Percentiles rank a stretch among this genome's conserved stretches.
Conservation (phyloP, 2,888 invertebrate genomes). For the Frankliniella fusca region DNA sequence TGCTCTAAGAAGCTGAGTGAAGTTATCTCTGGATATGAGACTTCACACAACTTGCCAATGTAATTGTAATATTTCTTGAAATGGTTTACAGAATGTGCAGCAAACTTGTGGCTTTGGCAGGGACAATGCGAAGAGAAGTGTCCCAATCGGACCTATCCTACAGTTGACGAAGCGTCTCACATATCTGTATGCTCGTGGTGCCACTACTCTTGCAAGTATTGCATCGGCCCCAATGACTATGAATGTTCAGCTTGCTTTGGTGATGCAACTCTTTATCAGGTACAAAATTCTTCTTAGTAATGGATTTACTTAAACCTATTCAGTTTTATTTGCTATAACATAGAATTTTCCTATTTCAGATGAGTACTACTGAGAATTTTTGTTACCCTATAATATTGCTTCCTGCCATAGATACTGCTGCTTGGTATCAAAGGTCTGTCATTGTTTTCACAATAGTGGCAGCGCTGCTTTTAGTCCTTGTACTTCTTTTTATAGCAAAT, state of each 20-base stretch:
- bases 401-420: conserved; percentile 49
- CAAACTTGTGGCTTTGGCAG: conserved; percentile 28
- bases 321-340: conserved; percentile 35
- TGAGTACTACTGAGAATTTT: conserved; percentile 42
- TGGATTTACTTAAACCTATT: background rate
- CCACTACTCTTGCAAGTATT: conserved; percentile 70
- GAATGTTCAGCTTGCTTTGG: conserved; percentile 65
- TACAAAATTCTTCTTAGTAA: background rate
- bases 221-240: conserved; percentile 63
- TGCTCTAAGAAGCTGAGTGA: no score
- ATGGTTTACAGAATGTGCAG: conserved; percentile 28
- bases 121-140: conserved; percentile 32
- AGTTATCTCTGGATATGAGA: no score
- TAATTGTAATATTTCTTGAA: background rate
- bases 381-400: conserved; percentile 53
- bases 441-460: conserved; percentile 48
- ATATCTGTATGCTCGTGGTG: conserved; percentile 56
- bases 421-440: conserved; percentile 52
- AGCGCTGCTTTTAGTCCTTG: conserved; percentile 42
- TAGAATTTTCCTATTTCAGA: conserved; percentile 24
- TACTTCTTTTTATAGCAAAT: background rate
- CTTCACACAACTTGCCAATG: background rate
- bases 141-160: background rate
- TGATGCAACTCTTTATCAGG: conserved; percentile 51
- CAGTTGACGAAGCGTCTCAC: background rate